Percentiles rank a stretch among this genome's conserved stretches.
phyloP scores from a whole-genome alignment of 2,888 invertebrate genomes.

The Amphipoea lucens region DNA sequence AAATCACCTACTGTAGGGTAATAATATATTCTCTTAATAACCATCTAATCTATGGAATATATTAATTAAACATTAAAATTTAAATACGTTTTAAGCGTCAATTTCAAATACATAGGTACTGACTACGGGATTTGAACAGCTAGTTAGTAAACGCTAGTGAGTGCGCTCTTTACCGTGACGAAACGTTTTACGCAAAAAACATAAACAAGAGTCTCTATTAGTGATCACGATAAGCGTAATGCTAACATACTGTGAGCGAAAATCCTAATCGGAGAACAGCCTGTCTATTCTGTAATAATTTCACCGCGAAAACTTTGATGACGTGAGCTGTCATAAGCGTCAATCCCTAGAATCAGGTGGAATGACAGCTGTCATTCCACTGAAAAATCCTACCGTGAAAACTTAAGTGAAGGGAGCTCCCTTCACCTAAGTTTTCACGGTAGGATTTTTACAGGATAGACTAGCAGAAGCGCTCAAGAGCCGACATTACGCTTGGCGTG shows the following conservation, averaged over 20 bases:
- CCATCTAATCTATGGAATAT: conserved; percentile 79
- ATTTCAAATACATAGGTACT: conserved; percentile 73
- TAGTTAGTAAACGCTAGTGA: conserved; percentile 66
- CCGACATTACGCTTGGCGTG: conserved; percentile 3
- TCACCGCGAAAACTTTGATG: too few relatives aligned
- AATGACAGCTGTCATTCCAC: neutral
- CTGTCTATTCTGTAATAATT: neutral
- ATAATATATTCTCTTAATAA: conserved; percentile 73
- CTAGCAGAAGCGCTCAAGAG: neutral
- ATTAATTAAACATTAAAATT: conserved; percentile 73
- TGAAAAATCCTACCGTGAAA: too few relatives aligned
- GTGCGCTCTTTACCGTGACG: conserved; percentile 51
- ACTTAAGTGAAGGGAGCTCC: too few relatives aligned
- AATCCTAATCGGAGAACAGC: neutral
- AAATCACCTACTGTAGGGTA: conserved; percentile 79
- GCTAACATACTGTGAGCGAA: conserved; percentile 1
- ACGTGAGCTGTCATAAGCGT: neutral
- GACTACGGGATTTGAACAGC: conserved; percentile 73
- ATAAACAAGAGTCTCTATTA: neutral
- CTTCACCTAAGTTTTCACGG: neutral
- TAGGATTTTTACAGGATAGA: neutral
- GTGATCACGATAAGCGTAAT: conserved; percentile 8
- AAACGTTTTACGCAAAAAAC: conserved; percentile 22
- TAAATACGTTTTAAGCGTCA: conserved; percentile 79
- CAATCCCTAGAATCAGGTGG: neutral